Evolutionary conservation across 2,797 vertebrate genomes (phyloP).

Genomic region (Choloepus didactylus): DNA sequence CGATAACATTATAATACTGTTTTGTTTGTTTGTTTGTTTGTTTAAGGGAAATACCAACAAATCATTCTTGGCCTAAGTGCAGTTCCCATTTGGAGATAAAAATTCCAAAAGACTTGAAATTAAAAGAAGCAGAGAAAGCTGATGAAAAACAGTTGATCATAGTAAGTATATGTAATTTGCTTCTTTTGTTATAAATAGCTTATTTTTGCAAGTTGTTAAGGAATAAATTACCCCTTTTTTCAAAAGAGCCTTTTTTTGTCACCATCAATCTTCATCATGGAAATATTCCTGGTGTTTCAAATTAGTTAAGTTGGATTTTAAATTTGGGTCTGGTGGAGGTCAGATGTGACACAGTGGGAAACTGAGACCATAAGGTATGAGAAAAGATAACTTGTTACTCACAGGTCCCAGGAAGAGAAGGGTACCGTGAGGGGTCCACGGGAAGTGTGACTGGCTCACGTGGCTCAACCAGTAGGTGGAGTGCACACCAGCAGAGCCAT

Average conservation of each 20-base stretch:
- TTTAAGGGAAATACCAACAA: constrained; percentile 86
- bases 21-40: constrained; percentile 70
- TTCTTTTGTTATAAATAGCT: constrained; percentile 48
- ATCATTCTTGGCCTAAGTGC: constrained; percentile 86
- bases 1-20: constrained; percentile 22
- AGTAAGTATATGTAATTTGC: constrained; percentile 88
- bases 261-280: constrained; percentile 33
- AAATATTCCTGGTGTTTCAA: constrained; percentile 15
- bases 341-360: too few relatives aligned
- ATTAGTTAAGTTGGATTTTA: too few relatives aligned
- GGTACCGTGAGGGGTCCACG: too few relatives aligned
- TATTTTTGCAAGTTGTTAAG: constrained; percentile 34
- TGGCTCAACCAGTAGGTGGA: too few relatives aligned
- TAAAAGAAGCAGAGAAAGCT: constrained; percentile 93
- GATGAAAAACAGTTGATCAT: constrained; percentile 92
- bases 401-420: too few relatives aligned
- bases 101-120: constrained; percentile 92
- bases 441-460: too few relatives aligned
- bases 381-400: too few relatives aligned
- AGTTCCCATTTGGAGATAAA: constrained; percentile 89
- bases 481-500: too few relatives aligned
- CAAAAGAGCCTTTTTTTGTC: not conserved
- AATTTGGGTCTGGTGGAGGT: too few relatives aligned
- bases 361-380: too few relatives aligned
- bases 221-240: constrained; percentile 37